phyloP scores from a whole-genome alignment of 2,797 vertebrate genomes.

The Euphonia xanthogaster region DNA sequence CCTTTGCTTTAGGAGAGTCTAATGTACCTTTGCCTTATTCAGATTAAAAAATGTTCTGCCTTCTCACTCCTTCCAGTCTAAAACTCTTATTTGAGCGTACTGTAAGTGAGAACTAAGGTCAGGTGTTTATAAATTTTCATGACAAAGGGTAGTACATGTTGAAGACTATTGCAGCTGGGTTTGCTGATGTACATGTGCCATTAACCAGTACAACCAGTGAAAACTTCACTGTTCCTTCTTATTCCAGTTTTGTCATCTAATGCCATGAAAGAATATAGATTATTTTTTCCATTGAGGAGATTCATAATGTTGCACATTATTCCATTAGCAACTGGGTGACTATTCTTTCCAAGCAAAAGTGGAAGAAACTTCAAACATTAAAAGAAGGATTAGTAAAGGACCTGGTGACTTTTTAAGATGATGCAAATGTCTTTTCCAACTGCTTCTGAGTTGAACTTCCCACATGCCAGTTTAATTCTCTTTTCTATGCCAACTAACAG shows the following conservation, averaged over 20 bases:
- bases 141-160: background rate
- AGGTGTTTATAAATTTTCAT: background rate
- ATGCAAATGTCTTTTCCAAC: background rate
- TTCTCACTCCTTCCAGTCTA: background rate
- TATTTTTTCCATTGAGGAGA: background rate
- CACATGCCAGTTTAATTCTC: background rate
- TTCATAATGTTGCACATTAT: background rate
- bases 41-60: background rate
- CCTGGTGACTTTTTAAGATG: background rate
- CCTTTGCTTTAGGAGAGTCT: background rate
- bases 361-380: background rate
- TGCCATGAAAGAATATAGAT: background rate
- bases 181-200: background rate
- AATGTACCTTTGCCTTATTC: background rate
- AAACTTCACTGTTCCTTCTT: background rate
- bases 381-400: background rate
- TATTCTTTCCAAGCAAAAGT: background rate
- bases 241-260: background rate
- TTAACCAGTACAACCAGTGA: background rate
- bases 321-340: background rate
- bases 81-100: background rate
- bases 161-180: background rate
- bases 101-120: background rate
- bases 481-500: background rate
- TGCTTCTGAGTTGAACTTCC: background rate